Base-by-base conservation (phyloP, 2,113 vertebrate species). In the Regulus satrapa region DNA sequence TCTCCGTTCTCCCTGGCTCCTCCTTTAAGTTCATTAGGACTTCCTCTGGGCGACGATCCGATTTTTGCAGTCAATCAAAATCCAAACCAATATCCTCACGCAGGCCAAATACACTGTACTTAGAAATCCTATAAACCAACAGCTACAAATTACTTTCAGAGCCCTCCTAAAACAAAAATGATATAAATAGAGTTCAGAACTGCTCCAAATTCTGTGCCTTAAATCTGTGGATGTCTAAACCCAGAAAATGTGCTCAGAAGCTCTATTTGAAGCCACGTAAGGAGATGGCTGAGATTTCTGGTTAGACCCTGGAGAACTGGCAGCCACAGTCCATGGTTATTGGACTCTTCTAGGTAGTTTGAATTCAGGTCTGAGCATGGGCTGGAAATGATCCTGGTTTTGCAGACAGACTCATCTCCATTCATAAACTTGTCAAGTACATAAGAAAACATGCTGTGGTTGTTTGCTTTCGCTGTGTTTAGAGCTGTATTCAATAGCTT, bases 61-160 rank as follows among this genome's bases (percentile, higher is more conserved):
- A 84, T 74, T 96, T 89, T 97, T 95, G 86, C 88, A 95, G 93
- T 88, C 93, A 95, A 92, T 93, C 79, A 94, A 90, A 94, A 90
- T 66, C 82, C 82, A 92, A 90, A 93, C 85, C 82, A 49, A 75
- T 77, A 88, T 38, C 55, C 59, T 93, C 83, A 84, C 1, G 0
- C 85, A 77, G 71, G 59, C 92, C 72, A 94, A 96, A 76, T 34
- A 25, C 36, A 40, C 72, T 63, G 34, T 45, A 69, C 86, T 69
- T 85, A 92, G 91, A 92, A 85, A 84, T 66, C n/a, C 79, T 75
- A 45, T 82, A 95, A 88, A 94, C 90, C 82, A 69, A 63, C 63
- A 88, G 51, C 58, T 93, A 83, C 88, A 97, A 92, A 96, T 94
- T 90, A 84, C 51, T 94, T 96, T 89, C 92, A 93, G 96, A 95